A percentile compares a stretch with the other conserved stretches of the same genome.
phyloP scores from a whole-genome alignment of 2,888 invertebrate species.

The Bugulina stolonifera region DNA sequence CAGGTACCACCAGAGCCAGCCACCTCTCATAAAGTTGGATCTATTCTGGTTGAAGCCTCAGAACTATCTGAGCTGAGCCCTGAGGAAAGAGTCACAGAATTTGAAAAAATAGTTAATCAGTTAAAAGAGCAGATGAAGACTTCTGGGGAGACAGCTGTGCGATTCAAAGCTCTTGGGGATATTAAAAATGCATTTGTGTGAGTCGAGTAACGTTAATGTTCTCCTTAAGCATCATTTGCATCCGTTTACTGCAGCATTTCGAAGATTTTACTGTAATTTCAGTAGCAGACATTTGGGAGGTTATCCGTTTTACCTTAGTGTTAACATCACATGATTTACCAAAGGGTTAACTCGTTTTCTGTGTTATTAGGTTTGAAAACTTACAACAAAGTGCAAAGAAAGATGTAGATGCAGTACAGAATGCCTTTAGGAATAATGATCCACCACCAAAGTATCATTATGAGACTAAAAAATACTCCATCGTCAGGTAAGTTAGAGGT shows the following conservation, averaged over 20 bases:
- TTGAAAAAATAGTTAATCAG: constrained; percentile 10
- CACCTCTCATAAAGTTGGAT: background rate
- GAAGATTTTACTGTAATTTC: too few species aligned
- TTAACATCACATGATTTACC: too few species aligned
- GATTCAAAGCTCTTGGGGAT: constrained; percentile 27
- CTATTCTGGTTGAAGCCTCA: background rate
- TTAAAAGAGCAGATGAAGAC: constrained; percentile 27
- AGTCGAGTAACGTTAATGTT: background rate
- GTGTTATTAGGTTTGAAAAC: constrained; percentile 81
- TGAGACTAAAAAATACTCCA: constrained; percentile 74
- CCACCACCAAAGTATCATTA: constrained; percentile 81
- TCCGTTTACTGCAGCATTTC: too few species aligned
- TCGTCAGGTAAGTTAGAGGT: constrained; percentile 72
- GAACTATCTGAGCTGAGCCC: background rate
- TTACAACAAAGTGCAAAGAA: constrained; percentile 75
- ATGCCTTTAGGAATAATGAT: constrained; percentile 62
- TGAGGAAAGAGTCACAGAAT: background rate
- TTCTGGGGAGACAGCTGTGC: background rate
- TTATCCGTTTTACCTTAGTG: too few species aligned
- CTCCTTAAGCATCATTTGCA: too few species aligned
- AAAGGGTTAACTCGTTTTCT: too few species aligned
- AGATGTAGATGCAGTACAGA: constrained; percentile 77
- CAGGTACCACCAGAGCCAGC: background rate
- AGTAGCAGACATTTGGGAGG: too few species aligned
- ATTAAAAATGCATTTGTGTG: constrained; percentile 23